These are phyloP conservation scores for Catocala nupta DNA, from an alignment of 2,888 invertebrate genomes.

Conservation along the genomic window DNA sequence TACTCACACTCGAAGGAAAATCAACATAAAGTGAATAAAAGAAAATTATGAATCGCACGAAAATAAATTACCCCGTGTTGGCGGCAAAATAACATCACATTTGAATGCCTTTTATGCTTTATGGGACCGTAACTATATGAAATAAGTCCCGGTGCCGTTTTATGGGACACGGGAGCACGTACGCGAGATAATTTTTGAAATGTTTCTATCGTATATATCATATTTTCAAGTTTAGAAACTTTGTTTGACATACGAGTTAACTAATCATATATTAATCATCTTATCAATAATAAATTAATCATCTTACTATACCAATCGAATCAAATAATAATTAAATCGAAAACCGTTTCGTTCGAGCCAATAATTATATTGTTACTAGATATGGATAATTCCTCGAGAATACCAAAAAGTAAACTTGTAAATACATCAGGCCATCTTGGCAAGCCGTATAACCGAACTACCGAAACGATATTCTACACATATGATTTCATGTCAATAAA, in stretches of 20 bases:
- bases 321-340: too few relatives aligned
- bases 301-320: not conserved
- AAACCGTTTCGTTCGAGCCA: too few relatives aligned
- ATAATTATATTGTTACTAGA: too few relatives aligned
- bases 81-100: conserved; percentile 88
- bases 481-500: too few relatives aligned
- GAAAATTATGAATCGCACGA: conserved; percentile 87
- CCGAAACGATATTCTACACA: too few relatives aligned
- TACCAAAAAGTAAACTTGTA: too few relatives aligned
- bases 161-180: conserved; percentile 84
- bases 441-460: too few relatives aligned
- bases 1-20: conserved; percentile 85
- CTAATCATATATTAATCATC: too few relatives aligned
- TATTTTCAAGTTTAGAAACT: conserved; percentile 38
- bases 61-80: conserved; percentile 87
- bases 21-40: conserved; percentile 88
- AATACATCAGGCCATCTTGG: too few relatives aligned
- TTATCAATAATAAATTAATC: too few relatives aligned
- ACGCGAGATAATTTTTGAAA: conserved; percentile 82
- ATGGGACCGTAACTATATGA: conserved; percentile 85
- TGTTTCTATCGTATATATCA: conserved; percentile 68
- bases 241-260: not conserved
- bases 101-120: conserved; percentile 88
- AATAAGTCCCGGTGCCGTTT: conserved; percentile 80
- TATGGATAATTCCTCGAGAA: too few relatives aligned